phyloP scores from a whole-genome alignment of 2,888 invertebrate species.

The Tolmerus cingulatus region DNA sequence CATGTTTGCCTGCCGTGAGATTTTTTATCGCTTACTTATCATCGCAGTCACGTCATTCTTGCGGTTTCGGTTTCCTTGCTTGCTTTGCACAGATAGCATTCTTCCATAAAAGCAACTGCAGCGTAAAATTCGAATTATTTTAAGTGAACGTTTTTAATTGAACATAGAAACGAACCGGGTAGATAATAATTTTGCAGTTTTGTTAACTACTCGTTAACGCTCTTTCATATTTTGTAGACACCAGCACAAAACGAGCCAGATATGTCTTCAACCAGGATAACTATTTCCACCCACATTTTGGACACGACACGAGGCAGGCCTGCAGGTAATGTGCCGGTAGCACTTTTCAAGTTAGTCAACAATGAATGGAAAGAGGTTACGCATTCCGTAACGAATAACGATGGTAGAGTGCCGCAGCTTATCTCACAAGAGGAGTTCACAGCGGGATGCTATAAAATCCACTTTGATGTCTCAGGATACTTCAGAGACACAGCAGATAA shows the following conservation, averaged over 20 bases:
- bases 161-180: neutral
- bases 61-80: neutral
- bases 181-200: neutral
- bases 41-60: neutral
- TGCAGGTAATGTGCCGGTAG: slow-evolving; percentile 72
- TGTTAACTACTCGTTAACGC: neutral
- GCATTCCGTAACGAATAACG: slow-evolving; percentile 69
- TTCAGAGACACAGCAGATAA: slow-evolving; percentile 69
- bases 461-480: slow-evolving; percentile 77
- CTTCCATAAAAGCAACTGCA: neutral
- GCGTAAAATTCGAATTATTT: neutral
- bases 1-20: neutral
- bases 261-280: slow-evolving; percentile 60
- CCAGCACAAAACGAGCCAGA: slow-evolving; percentile 16
- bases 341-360: slow-evolving; percentile 71
- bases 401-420: slow-evolving; percentile 74
- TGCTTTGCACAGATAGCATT: neutral
- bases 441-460: slow-evolving; percentile 76
- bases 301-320: slow-evolving; percentile 77
- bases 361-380: slow-evolving; percentile 75
- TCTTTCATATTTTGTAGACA: neutral
- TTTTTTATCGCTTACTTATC: neutral
- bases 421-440: slow-evolving; percentile 69
- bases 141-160: neutral
- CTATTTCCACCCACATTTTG: slow-evolving; percentile 78